A percentile compares a stretch with the other conserved stretches of the same genome.
phyloP scores from a whole-genome alignment of 1,140 invertebrate genomes.

The Tetramorium parvispinum region DNA sequence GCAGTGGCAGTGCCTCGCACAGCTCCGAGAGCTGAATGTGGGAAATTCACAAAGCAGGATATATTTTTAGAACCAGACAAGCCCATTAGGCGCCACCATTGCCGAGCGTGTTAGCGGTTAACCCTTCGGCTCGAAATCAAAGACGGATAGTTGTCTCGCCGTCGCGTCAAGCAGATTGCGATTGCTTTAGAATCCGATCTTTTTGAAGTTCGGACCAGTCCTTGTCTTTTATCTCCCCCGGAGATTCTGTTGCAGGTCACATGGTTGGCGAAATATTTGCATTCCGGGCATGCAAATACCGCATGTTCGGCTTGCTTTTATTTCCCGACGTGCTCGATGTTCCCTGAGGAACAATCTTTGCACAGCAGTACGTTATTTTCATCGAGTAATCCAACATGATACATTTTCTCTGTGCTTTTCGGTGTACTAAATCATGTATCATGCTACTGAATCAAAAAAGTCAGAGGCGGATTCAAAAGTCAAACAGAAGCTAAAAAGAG shows the following conservation, averaged over 20 bases:
- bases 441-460: neutral
- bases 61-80: constrained; percentile 76
- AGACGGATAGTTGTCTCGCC: constrained; percentile 52
- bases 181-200: constrained; percentile 39
- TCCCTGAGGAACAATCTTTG: neutral
- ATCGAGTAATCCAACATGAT: neutral
- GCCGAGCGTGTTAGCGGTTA: constrained; percentile 63
- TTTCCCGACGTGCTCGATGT: neutral
- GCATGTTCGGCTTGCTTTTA: constrained; percentile 26
- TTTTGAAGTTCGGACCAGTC: constrained; percentile 36
- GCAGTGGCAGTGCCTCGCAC: neutral
- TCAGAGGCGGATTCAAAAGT: neutral
- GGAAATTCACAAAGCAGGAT: constrained; percentile 72
- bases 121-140: constrained; percentile 72
- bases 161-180: neutral
- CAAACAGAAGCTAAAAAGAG: neutral
- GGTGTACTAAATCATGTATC: neutral
- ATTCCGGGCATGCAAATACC: constrained; percentile 31
- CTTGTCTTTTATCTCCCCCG: neutral
- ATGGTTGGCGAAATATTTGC: constrained; percentile 27
- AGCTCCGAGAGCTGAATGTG: constrained; percentile 34
- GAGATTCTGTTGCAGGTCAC: neutral
- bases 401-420: neutral
- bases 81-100: constrained; percentile 75
- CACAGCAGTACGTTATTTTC: neutral